Conservation (phyloP, 2,113 vertebrate genomes). For the Australoheros scitulus region DNA sequence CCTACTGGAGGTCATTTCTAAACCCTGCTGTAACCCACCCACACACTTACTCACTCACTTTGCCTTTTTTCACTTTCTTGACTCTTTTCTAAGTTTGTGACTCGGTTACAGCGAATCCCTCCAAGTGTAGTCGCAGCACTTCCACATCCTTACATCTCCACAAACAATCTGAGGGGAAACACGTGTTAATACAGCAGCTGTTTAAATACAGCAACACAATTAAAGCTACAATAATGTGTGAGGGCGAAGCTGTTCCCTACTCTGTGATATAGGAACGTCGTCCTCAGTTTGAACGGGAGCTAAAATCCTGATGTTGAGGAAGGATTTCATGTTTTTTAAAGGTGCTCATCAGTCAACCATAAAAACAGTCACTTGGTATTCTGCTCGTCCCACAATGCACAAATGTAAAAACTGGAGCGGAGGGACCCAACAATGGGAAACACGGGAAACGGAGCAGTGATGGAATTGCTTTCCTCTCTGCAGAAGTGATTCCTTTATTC, state of each 20-base stretch:
- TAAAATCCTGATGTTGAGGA: neutral
- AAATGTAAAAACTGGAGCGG: neutral
- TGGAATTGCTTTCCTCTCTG: neutral
- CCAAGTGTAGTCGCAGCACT: neutral
- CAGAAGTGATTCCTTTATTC: neutral
- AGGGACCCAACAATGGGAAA: neutral
- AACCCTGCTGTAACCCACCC: neutral
- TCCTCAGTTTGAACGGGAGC: neutral
- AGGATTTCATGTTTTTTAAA: neutral
- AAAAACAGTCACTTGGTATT: neutral
- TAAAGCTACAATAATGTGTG: neutral
- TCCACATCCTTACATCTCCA: neutral
- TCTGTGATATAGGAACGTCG: neutral
- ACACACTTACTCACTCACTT: neutral
- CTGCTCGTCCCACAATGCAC: neutral
- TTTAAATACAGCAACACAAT: slow-evolving; percentile 16
- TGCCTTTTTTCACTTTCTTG: neutral
- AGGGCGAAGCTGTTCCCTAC: neutral
- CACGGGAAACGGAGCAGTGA: neutral
- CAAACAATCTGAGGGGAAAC: neutral
- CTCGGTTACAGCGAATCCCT: neutral
- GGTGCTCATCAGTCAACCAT: neutral
- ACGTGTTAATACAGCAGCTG: slow-evolving; percentile 16
- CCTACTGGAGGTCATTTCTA: slow-evolving; percentile 21
- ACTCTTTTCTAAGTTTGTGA: neutral